Evolutionary conservation across 2,113 vertebrate genomes (phyloP).

Genomic region (Amazona guildingii): DNA sequence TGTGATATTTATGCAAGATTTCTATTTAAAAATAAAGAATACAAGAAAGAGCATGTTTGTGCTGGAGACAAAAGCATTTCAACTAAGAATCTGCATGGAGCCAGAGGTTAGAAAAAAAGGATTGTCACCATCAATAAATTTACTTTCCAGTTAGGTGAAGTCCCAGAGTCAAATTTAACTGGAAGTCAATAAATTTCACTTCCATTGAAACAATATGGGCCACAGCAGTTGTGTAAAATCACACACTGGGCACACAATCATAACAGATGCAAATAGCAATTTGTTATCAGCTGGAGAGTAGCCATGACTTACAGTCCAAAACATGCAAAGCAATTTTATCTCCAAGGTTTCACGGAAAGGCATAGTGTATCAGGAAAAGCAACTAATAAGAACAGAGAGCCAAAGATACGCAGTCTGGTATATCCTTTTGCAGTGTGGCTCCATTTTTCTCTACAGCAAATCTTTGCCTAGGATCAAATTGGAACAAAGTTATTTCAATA

Average conservation of each 20-base stretch:
- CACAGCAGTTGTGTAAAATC: conserved; percentile 47
- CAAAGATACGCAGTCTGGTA: not conserved
- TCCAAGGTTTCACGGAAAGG: conserved; percentile 9
- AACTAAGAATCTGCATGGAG: not conserved
- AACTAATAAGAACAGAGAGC: not conserved
- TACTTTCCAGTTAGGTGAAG: conserved; percentile 18
- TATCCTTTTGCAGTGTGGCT: not conserved
- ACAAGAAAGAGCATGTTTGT: not conserved
- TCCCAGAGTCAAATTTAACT: conserved; percentile 32
- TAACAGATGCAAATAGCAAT: conserved; percentile 46
- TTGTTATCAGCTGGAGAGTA: conserved; percentile 45
- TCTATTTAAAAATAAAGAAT: not conserved
- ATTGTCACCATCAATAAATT: conserved; percentile 19
- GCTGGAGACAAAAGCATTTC: not conserved
- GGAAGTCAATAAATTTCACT: conserved; percentile 14
- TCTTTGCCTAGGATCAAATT: not conserved
- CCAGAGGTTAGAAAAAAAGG: not conserved
- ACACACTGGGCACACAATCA: not conserved
- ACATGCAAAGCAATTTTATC: not conserved
- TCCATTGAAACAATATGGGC: not conserved
- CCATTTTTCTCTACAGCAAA: not conserved
- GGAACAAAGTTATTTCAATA: not conserved
- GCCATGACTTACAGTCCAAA: conserved; percentile 6
- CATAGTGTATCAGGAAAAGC: not conserved
- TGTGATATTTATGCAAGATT: not conserved